These are phyloP conservation scores for Ivindomyrus marchei DNA, from an alignment of 2,113 vertebrate genomes.

Conservation along the genomic window DNA sequence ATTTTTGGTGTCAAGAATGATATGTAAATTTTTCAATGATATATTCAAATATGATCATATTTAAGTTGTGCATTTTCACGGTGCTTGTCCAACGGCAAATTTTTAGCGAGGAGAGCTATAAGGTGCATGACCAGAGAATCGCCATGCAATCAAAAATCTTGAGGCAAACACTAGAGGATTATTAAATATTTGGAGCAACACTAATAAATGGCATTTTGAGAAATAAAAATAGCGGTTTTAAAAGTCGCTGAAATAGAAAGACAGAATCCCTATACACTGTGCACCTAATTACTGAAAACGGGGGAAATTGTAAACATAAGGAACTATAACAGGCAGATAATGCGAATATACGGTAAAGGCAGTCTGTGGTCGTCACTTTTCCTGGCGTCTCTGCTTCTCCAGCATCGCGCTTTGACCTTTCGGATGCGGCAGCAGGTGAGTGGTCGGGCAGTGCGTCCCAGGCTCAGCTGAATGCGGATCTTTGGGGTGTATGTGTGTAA, in stretches of 20 bases:
- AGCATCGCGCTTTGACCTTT: background rate
- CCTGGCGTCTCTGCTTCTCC: background rate
- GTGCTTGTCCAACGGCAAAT: background rate
- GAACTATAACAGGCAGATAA: slow-evolving; percentile 19
- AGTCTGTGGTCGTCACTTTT: background rate
- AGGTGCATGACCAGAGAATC: background rate
- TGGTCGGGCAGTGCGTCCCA: background rate
- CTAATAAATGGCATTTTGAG: background rate
- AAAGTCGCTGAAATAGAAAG: background rate
- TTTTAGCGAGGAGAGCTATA: background rate
- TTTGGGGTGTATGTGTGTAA: background rate
- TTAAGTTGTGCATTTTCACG: background rate
- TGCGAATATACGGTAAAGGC: slow-evolving; percentile 10
- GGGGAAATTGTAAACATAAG: background rate
- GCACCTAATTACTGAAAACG: background rate
- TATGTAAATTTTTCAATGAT: background rate
- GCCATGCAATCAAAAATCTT: background rate
- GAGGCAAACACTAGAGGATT: background rate
- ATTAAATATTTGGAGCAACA: background rate
- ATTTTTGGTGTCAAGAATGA: background rate
- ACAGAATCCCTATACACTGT: background rate
- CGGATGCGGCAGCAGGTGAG: background rate
- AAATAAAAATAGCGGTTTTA: slow-evolving; percentile 11
- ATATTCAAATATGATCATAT: background rate
- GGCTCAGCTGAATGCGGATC: background rate